Percentiles rank a stretch among this genome's conserved stretches.
Conservation (phyloP, 2,888 invertebrate genomes). For the Macropis europaea region DNA sequence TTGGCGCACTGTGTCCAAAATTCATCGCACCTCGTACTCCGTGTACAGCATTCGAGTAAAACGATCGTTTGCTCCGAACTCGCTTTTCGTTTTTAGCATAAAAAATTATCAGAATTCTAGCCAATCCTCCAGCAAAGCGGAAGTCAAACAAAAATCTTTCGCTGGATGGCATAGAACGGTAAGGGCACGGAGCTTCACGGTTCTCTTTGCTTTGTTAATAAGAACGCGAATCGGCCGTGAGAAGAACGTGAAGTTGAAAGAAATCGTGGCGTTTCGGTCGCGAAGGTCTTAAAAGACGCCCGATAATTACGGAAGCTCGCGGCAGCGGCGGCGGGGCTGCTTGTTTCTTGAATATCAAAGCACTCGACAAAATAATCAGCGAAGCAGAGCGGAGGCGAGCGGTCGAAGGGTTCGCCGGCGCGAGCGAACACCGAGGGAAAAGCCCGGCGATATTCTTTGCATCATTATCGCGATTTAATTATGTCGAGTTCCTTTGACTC, state of each 20-base stretch:
- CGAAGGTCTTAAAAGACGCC: conserved; percentile 45
- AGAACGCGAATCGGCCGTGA: neutral
- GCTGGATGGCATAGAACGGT: neutral
- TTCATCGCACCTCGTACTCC: too few relatives aligned
- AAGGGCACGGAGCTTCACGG: neutral
- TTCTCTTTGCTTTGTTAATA: neutral
- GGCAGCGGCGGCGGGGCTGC: too few relatives aligned
- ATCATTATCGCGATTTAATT: conserved; percentile 76
- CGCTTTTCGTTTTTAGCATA: too few relatives aligned
- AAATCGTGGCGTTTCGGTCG: conserved; percentile 34
- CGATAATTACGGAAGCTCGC: conserved; percentile 69
- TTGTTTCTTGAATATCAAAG: conserved; percentile 70
- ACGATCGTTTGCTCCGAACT: too few relatives aligned
- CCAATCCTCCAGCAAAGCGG: too few relatives aligned
- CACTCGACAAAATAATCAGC: conserved; percentile 70
- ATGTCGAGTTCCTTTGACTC: conserved; percentile 73
- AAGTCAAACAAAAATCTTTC: too few relatives aligned
- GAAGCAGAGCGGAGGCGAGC: conserved; percentile 53
- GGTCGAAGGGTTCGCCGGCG: conserved; percentile 56
- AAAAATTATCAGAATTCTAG: too few relatives aligned
- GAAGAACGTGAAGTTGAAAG: conserved; percentile 11
- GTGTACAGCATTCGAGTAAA: too few relatives aligned
- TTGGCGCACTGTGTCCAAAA: too few relatives aligned
- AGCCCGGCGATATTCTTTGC: conserved; percentile 70
- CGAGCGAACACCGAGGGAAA: conserved; percentile 18